A percentile compares a stretch with the other conserved stretches of the same genome.
These are phyloP conservation scores for Campoletis sonorensis DNA, from an alignment of 1,140 invertebrate species.

Conservation along the genomic window DNA sequence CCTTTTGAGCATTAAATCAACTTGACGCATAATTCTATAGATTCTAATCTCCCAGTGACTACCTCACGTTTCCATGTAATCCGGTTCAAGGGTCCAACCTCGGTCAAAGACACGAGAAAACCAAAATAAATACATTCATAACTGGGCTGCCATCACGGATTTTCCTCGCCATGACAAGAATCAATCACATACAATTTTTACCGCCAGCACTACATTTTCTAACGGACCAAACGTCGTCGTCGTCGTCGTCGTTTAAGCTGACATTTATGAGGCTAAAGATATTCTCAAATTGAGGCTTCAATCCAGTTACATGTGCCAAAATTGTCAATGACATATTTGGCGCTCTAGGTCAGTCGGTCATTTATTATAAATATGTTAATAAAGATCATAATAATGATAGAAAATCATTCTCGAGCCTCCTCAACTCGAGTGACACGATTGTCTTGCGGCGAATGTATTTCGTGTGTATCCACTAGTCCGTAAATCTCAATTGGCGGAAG, in stretches of 20 bases:
- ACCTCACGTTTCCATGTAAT: neutral
- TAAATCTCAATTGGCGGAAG: neutral
- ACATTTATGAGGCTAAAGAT: neutral
- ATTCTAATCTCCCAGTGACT: neutral
- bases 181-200: no score
- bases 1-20: no score
- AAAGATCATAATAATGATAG: neutral
- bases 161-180: no score
- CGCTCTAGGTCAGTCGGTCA: neutral
- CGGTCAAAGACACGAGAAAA: no score
- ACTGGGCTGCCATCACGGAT: no score
- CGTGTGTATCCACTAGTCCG: neutral
- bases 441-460: neutral
- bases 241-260: neutral
- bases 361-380: neutral
- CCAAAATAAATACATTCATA: no score
- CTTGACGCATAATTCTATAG: neutral
- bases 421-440: neutral
- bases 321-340: neutral
- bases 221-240: no score
- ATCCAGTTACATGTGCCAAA: neutral
- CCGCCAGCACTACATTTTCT: no score
- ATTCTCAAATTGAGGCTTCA: neutral
- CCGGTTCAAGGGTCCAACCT: no score
- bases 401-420: no score